Evolutionary conservation across 1,140 invertebrate genomes (phyloP), one percentile per base, ranked within the genome.

Genomic region (Neodiprion pinetum): DNA sequence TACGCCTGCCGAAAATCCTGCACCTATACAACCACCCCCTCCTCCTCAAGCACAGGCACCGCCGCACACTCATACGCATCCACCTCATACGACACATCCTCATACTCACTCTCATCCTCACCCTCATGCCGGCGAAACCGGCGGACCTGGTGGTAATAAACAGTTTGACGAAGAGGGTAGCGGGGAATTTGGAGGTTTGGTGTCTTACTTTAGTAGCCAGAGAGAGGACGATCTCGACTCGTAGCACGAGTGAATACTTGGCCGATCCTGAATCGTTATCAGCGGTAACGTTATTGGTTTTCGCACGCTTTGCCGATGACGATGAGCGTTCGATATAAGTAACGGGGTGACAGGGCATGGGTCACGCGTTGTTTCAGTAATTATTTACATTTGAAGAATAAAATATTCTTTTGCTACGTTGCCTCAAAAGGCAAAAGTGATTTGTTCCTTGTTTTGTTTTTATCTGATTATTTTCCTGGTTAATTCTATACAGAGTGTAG

Each of bases 131-230:
- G 75, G 78, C 14, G 81, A 81, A 47, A 76, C 71, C 1, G 72
- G 65, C 11, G 78, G 77, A 48, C 78, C 79, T 67, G 80, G 79
- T 65, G 81, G 79, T 70, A 87, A 87, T 74, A 81, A 87, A 28
- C 88, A 85, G 21, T 89, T 87, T 71, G 87, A 87, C 49, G 91
- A 92, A 72, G 90, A 92, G 77, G 91, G 91, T 67, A 90, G 90
- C 68, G 91, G 94, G 48, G 94, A 94, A 81, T 95, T 95, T 86
- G 94, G 94, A n/a, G 94, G 94, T 14, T 89, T 96, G 74, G 94
- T 95, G n/a, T 95, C 94, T 75, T 96, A 96, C 86, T 96, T 96
- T 87, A 95, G 94, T 74, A 95, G 94, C 86, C 94, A 95, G 86
- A 90, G 92, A 75, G 94, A 95, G 82, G 94, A 95, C 85, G 93